Base-by-base conservation (phyloP, 2,888 invertebrate species). In the Eretmocerus hayati region DNA sequence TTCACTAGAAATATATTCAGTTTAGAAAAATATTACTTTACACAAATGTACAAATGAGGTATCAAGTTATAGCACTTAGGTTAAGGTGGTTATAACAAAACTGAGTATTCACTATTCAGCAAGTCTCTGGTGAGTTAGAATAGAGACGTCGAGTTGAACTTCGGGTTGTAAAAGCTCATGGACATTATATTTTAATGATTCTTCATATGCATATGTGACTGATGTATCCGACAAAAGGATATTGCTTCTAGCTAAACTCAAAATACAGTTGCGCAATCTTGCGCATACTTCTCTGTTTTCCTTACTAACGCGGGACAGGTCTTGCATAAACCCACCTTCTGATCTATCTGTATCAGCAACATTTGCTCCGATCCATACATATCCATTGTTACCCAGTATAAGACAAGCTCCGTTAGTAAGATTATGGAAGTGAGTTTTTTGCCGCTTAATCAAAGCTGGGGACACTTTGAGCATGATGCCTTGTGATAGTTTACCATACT, bases 351-450 rank as follows among this genome's bases (percentile, higher is more conserved):
- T 81, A 43, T 81, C 80, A 37, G 77, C 75, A 5, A 77, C 74
- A 5, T 76, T 78, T 0, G 91, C 87, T 49, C 85, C 85, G 48
- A 97, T 85, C 94, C 95, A 99, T 54, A 99, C 84, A 62, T 85
- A 93, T 0, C 99, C 99, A 71, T 97, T 96, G 67, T 93, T 94
- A 6, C 97, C 97, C 20, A 99, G 78, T 51, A 99, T 94, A 19
- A 97, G 75, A 51, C 89, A 90, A 1, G 90, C 89, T 1, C 96
- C 96, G 67, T 90, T 89, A 0, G 90, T 84, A 46, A 99, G 74
- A 71, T 88, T 88, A 68, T 97, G 95, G 66, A 96, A 96, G 72
- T 97, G 95, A 40, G 90, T 92, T 72, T 99, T 99, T 48, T 93
- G 83, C 16, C 94, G 78, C 67, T 90, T 91, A 18, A 99, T 84